Base-by-base conservation (phyloP, 1,140 invertebrate genomes). In the Polypedilum vanderplanki region DNA sequence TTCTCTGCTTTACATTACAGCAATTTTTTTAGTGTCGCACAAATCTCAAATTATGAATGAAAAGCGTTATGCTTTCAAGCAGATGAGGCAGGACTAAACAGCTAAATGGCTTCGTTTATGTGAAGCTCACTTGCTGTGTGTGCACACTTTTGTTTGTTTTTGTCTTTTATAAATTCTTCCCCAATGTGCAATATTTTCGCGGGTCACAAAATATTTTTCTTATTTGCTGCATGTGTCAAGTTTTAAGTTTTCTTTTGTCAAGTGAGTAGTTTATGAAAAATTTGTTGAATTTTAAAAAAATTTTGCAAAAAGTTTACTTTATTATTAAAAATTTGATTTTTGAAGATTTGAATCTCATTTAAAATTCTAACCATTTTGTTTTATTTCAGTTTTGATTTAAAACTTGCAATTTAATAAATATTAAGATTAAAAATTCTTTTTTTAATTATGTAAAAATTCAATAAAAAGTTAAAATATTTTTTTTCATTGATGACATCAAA, bases 1-100 rank as follows among this genome's bases (percentile, higher is more conserved):
- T 57, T 57, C 46, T 57, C n/a, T 57, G 12, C 12, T 57, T n/a
- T 57, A 12, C 46, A 12, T 57, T 15, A 57, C n/a, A n/a, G 12
- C 46, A 57, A 57, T 57, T n/a, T 57, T 57, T 57, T 57, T 57
- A 57, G 46, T 57, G 46, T 57, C 46, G 46, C 46, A 57, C 46
- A 57, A 57, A 57, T 57, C 46, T 57, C 46, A 57, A 57, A 57
- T 57, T 57, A 57, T 57, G 46, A 57, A 57, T n/a, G 12, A 57
- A 57, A 15, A 57, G 15, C 41, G 46, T n/a, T 57, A n/a, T n/a
- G 46, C 46, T n/a, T 57, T 57, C 46, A 3, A 33, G 24, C 46
- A 57, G 46, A 57, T 57, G 46, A 57, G 46, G 46, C 46, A 57
- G 46, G 46, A 57, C 46, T 12, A 57, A 57, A n/a, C 46, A 33